phyloP scores from a whole-genome alignment of 2,113 vertebrate species.

The Microtus ochrogaster region DNA sequence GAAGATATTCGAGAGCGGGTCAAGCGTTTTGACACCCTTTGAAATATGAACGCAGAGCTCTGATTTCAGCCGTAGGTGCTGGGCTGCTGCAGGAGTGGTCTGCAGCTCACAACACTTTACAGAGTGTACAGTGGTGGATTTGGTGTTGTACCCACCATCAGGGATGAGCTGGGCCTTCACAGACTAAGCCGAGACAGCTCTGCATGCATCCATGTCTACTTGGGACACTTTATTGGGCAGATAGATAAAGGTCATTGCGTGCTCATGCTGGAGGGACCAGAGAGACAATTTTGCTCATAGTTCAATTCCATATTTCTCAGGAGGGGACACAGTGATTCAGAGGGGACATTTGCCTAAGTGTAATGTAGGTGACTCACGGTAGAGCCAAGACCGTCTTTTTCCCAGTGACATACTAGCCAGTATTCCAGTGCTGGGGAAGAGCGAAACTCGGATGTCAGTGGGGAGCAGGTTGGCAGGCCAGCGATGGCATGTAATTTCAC shows the following conservation, averaged over 20 bases:
- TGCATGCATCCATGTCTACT: neutral
- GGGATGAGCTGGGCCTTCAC: neutral
- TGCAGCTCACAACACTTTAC: neutral
- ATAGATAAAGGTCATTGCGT: neutral
- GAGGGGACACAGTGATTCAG: conserved; percentile 7
- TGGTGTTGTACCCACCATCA: neutral
- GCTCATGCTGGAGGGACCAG: neutral
- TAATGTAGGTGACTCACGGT: neutral
- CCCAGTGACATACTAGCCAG: neutral
- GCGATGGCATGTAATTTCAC: neutral
- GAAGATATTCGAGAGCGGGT: neutral
- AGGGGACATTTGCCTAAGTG: neutral
- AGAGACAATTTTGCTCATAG: neutral
- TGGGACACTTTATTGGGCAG: neutral
- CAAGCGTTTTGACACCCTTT: conserved; percentile 22
- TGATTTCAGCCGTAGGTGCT: conserved; percentile 4
- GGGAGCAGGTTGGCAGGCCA: neutral
- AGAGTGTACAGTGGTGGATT: neutral
- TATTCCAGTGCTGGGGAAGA: neutral
- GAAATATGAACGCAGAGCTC: conserved; percentile 18
- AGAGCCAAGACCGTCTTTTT: neutral
- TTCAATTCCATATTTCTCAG: neutral
- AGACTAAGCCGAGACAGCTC: neutral
- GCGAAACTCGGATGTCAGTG: conserved; percentile 9
- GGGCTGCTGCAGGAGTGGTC: neutral